Evolutionary conservation across 2,888 invertebrate genomes (phyloP).

Genomic region (Osmoderma eremita): DNA sequence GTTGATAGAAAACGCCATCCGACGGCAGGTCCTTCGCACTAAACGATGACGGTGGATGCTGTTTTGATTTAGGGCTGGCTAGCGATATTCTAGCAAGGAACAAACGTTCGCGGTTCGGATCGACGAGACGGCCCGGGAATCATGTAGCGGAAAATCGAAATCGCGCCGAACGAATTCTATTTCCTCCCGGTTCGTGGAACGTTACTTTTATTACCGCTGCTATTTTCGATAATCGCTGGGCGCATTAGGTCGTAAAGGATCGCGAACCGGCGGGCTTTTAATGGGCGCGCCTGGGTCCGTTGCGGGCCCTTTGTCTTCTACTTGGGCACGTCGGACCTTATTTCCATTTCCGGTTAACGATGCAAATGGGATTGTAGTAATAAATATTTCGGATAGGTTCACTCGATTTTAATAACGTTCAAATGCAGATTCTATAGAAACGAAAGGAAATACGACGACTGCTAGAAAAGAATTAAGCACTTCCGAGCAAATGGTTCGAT

Average conservation of each 20-base stretch:
- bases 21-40: not conserved
- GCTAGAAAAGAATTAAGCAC: too few species aligned
- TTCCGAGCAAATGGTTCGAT: too few species aligned
- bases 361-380: too few species aligned
- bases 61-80: not conserved
- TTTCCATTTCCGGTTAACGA: too few species aligned
- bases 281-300: not conserved
- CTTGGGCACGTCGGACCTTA: too few species aligned
- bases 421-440: too few species aligned
- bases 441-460: too few species aligned
- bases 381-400: too few species aligned
- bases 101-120: not conserved
- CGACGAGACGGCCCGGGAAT: not conserved
- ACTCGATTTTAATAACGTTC: too few species aligned
- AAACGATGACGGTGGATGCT: not conserved
- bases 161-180: conserved; percentile 13
- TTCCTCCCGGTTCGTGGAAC: not conserved
- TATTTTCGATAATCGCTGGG: conserved; percentile 27
- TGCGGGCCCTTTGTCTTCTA: too few species aligned
- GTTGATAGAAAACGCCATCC: not conserved
- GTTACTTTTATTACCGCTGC: conserved; percentile 14
- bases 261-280: conserved; percentile 3
- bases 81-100: not conserved
- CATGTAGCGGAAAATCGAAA: conserved; percentile 25
- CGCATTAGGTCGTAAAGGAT: conserved; percentile 30